A percentile compares a stretch with the other conserved stretches of the same genome.
These are phyloP conservation scores for Vanessa cardui DNA, from an alignment of 2,888 invertebrate species.

Conservation along the genomic window DNA sequence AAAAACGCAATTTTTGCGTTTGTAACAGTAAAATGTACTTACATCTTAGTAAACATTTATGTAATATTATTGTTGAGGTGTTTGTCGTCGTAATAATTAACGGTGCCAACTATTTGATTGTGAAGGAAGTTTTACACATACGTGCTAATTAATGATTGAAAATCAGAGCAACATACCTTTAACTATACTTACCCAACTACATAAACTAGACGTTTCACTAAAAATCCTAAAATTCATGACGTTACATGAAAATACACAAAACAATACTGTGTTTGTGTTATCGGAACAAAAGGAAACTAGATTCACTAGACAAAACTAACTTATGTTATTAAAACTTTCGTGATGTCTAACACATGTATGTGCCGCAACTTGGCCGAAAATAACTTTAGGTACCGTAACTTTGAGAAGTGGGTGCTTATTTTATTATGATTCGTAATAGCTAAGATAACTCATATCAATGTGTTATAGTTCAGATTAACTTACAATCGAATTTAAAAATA, in stretches of 20 bases:
- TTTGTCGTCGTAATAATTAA: too few relatives aligned
- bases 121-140: too few relatives aligned
- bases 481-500: neutral
- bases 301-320: slow-evolving; percentile 19
- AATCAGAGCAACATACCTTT: too few relatives aligned
- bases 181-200: too few relatives aligned
- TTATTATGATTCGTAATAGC: slow-evolving; percentile 2
- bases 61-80: too few relatives aligned
- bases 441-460: neutral
- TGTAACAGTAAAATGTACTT: too few relatives aligned
- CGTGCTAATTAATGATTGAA: too few relatives aligned
- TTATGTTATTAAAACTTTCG: slow-evolving; percentile 31
- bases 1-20: too few relatives aligned
- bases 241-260: neutral
- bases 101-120: too few relatives aligned
- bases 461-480: neutral
- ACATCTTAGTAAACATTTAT: too few relatives aligned
- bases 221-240: too few relatives aligned
- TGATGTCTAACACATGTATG: slow-evolving; percentile 24
- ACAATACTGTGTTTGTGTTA: neutral
- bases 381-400: slow-evolving; percentile 9
- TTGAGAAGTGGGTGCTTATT: neutral
- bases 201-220: too few relatives aligned
- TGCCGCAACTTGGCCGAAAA: slow-evolving; percentile 11
- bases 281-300: slow-evolving; percentile 5